A percentile compares a stretch with the other conserved stretches of the same genome.
Evolutionary conservation across 2,888 invertebrate genomes (phyloP).

Genomic region (Celastrina argiolus): DNA sequence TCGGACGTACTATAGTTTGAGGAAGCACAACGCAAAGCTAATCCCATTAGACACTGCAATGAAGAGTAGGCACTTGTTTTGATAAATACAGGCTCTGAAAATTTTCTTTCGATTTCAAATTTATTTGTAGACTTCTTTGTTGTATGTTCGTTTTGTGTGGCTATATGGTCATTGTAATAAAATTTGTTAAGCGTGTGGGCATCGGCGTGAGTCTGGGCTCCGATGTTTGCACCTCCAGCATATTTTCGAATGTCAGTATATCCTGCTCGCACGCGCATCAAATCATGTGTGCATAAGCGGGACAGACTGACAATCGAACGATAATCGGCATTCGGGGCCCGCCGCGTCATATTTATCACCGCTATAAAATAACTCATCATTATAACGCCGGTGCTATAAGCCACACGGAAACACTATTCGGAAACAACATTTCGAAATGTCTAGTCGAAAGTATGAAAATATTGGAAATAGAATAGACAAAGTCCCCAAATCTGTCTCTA

Average conservation of each 20-base stretch:
- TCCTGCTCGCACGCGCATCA: too few relatives aligned
- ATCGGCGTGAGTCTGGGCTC: slow-evolving; percentile 10
- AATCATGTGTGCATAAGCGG: too few relatives aligned
- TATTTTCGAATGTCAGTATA: too few relatives aligned
- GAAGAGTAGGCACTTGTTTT: neutral
- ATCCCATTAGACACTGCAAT: neutral
- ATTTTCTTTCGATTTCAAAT: neutral
- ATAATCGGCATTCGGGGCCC: too few relatives aligned
- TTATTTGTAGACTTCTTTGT: neutral
- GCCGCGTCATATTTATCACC: neutral
- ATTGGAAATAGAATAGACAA: too few relatives aligned
- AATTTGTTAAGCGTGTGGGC: slow-evolving; percentile 16
- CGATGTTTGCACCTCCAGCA: too few relatives aligned
- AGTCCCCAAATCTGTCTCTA: too few relatives aligned
- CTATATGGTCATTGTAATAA: too few relatives aligned
- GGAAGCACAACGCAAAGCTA: too few relatives aligned
- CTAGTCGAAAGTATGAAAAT: neutral
- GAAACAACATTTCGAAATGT: neutral
- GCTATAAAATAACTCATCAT: slow-evolving; percentile 19
- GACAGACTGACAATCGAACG: too few relatives aligned
- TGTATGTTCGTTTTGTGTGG: neutral
- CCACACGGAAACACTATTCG: slow-evolving; percentile 2
- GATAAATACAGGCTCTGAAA: neutral
- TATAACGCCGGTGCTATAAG: neutral
- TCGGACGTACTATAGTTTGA: too few relatives aligned